Percentiles rank a stretch among this genome's conserved stretches.
These are phyloP conservation scores for Stichopus chloronotus DNA, from an alignment of 35 echinoderm and acorn worm species.

Conservation along the genomic window DNA sequence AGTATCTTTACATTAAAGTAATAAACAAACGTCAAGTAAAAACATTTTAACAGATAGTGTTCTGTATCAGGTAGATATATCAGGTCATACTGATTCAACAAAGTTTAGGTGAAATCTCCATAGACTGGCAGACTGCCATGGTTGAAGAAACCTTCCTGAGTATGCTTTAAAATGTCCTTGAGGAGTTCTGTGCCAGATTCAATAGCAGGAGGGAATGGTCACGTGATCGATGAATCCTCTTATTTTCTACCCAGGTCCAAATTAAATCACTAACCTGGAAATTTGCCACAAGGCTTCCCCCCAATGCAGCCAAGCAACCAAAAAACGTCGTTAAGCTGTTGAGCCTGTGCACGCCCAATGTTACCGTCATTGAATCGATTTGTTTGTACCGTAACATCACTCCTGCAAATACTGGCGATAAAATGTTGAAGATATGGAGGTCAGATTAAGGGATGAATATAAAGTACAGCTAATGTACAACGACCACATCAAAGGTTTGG, in stretches of 20 bases:
- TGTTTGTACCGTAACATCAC: slow-evolving; percentile 31
- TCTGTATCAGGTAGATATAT: no score
- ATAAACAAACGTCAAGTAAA: no score
- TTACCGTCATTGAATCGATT: background rate
- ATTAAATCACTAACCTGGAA: slow-evolving; percentile 57
- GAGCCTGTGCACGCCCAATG: slow-evolving; percentile 1
- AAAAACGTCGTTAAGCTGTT: background rate
- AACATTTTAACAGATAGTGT: no score
- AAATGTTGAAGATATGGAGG: background rate
- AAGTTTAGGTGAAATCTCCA: no score
- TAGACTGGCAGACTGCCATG: background rate
- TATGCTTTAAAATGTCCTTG: background rate
- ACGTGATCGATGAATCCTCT: background rate
- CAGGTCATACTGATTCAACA: no score
- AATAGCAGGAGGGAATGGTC: background rate
- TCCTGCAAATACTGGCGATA: background rate
- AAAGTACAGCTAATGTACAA: background rate
- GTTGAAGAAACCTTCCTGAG: background rate
- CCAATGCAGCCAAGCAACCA: slow-evolving; percentile 26
- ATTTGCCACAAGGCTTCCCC: slow-evolving; percentile 65
- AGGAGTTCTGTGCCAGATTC: background rate
- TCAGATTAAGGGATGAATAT: no score
- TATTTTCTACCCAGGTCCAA: background rate
- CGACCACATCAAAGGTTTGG: background rate
- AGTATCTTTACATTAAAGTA: no score